Conservation (phyloP, 2,797 vertebrate species). For the Scolopax rusticola region DNA sequence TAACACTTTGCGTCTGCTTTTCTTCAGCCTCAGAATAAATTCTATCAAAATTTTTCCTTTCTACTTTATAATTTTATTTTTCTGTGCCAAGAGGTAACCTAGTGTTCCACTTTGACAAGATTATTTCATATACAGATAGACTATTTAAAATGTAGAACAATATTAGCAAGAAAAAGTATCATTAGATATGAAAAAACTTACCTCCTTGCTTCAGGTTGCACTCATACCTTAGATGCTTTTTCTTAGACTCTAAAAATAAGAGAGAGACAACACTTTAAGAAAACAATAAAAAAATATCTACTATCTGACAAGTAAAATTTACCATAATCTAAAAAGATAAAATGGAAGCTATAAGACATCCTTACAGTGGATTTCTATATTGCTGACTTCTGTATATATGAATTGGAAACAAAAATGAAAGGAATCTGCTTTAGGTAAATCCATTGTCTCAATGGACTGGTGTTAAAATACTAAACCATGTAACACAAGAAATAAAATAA, state of each 20-base stretch:
- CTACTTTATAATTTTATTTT: background rate
- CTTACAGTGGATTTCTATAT: background rate
- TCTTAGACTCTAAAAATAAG: background rate
- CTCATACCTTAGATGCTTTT: background rate
- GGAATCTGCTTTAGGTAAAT: background rate
- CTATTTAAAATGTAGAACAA: background rate
- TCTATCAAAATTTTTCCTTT: background rate
- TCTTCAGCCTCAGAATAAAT: background rate
- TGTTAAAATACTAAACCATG: background rate
- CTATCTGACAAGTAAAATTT: background rate
- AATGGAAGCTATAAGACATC: background rate
- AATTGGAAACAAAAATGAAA: background rate
- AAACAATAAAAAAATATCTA: background rate
- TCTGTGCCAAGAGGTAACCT: too few species aligned
- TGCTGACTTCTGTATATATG: background rate
- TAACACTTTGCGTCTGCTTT: background rate
- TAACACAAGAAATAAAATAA: background rate
- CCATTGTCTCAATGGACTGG: background rate
- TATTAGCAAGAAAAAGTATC: background rate
- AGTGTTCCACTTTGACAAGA: background rate
- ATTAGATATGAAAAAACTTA: slow-evolving; percentile 23
- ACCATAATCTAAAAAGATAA: background rate
- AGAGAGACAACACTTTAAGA: background rate
- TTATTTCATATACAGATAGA: background rate
- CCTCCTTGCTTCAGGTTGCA: background rate